phyloP scores from a whole-genome alignment of 2,888 invertebrate genomes.

The Pinctada fucata region DNA sequence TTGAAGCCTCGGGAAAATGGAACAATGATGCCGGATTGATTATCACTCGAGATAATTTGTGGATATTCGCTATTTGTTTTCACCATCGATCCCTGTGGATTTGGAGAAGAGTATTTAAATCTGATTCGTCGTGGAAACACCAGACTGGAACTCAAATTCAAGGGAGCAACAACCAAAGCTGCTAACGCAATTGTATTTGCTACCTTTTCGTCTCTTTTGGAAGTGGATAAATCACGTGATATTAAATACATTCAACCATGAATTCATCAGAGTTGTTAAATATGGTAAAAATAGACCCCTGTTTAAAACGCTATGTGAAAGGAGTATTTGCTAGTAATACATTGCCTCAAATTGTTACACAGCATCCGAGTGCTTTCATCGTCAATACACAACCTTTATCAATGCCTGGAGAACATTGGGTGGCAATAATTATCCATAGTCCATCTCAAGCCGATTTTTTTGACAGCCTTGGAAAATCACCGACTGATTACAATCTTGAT shows the following conservation, averaged over 20 bases:
- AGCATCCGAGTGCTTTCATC: slow-evolving; percentile 18
- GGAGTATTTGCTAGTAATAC: slow-evolving; percentile 20
- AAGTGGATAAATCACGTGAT: slow-evolving; percentile 11
- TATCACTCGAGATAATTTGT: slow-evolving; percentile 14
- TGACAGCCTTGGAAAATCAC: slow-evolving; percentile 21
- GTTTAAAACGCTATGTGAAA: slow-evolving; percentile 1
- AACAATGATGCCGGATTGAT: background rate
- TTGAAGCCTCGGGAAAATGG: slow-evolving; percentile 13
- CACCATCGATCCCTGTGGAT: background rate
- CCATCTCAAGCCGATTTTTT: slow-evolving; percentile 11
- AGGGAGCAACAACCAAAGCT: background rate
- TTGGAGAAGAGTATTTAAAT: background rate
- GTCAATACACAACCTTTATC: slow-evolving; percentile 27
- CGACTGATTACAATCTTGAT: slow-evolving; percentile 19
- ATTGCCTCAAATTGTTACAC: slow-evolving; percentile 4
- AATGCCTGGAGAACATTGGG: slow-evolving; percentile 24
- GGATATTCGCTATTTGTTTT: slow-evolving; percentile 19
- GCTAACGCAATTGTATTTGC: slow-evolving; percentile 12
- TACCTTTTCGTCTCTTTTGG: background rate
- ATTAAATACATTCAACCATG: slow-evolving; percentile 10
- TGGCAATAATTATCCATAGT: slow-evolving; percentile 5
- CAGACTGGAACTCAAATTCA: slow-evolving; percentile 22
- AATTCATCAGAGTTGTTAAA: background rate
- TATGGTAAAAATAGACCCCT: background rate
- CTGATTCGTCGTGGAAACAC: slow-evolving; percentile 12